phyloP scores from a whole-genome alignment of 2,888 invertebrate genomes.

The Agonopterix arenella region DNA sequence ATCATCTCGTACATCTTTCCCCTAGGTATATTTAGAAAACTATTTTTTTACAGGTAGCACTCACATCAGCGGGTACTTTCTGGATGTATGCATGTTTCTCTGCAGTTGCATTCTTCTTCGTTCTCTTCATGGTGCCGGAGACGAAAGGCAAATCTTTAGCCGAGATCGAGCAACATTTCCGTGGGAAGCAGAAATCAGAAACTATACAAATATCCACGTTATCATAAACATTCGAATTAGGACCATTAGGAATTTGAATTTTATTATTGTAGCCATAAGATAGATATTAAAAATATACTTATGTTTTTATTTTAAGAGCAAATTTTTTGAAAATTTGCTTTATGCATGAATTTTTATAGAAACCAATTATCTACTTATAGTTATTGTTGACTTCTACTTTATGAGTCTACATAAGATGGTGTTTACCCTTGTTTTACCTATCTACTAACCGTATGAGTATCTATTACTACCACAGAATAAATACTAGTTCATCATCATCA shows the following conservation, averaged over 20 bases:
- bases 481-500: too few relatives aligned
- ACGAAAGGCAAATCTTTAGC: slow-evolving; percentile 83
- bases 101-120: slow-evolving; percentile 69
- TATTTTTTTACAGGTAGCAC: slow-evolving; percentile 33
- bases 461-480: too few relatives aligned
- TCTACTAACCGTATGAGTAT: too few relatives aligned
- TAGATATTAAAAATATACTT: too few relatives aligned
- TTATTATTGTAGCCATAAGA: neutral
- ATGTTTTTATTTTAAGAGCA: too few relatives aligned
- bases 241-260: neutral
- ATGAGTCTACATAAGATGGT: too few relatives aligned
- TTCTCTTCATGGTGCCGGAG: slow-evolving; percentile 77
- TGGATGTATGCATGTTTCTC: slow-evolving; percentile 75
- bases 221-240: neutral
- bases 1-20: too few relatives aligned
- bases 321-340: too few relatives aligned
- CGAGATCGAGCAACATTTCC: slow-evolving; percentile 76
- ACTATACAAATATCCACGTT: slow-evolving; percentile 24
- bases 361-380: too few relatives aligned
- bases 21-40: neutral
- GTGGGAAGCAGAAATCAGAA: slow-evolving; percentile 39
- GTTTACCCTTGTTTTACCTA: too few relatives aligned
- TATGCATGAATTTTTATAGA: too few relatives aligned
- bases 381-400: too few relatives aligned
- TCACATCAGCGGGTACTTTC: slow-evolving; percentile 74